Conservation (phyloP, 2,113 vertebrate genomes). For the Myrmophylax atrothorax region DNA sequence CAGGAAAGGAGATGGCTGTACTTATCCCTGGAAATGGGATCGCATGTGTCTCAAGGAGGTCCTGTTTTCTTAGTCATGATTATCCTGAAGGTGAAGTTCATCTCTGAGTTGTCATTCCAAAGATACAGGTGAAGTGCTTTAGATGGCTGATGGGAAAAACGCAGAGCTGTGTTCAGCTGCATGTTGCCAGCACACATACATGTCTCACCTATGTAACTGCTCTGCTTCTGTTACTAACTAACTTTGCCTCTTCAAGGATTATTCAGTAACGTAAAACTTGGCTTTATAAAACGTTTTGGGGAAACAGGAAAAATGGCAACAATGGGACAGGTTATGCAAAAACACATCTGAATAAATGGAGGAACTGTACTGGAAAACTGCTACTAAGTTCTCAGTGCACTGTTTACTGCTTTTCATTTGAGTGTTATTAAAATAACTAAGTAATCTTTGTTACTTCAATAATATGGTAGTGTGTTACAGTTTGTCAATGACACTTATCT, state of each 20-base stretch:
- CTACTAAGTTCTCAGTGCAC: not conserved
- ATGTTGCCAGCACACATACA: accelerated
- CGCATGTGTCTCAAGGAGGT: accelerated
- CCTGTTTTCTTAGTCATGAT: not conserved
- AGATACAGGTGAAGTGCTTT: not conserved
- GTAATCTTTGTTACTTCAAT: not conserved
- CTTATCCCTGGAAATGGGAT: not conserved
- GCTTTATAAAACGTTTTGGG: not conserved
- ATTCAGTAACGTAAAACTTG: not conserved
- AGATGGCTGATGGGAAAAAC: not conserved
- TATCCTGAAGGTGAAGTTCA: not conserved
- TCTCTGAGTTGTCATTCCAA: not conserved
- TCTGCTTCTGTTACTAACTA: not conserved
- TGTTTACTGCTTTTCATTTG: not conserved
- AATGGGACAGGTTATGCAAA: not conserved
- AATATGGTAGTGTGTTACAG: not conserved
- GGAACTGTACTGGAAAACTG: not conserved
- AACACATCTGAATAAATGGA: not conserved
- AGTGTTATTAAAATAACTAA: not conserved
- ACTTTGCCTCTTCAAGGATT: not conserved
- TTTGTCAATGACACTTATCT: not conserved
- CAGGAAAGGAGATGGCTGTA: not conserved
- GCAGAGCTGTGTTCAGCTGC: not conserved
- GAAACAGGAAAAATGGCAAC: not conserved
- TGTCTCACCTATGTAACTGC: not conserved